Percentiles rank a stretch among this genome's conserved stretches.
Evolutionary conservation across 2,888 invertebrate species (phyloP).

Genomic region (Ochropleura leucogaster): DNA sequence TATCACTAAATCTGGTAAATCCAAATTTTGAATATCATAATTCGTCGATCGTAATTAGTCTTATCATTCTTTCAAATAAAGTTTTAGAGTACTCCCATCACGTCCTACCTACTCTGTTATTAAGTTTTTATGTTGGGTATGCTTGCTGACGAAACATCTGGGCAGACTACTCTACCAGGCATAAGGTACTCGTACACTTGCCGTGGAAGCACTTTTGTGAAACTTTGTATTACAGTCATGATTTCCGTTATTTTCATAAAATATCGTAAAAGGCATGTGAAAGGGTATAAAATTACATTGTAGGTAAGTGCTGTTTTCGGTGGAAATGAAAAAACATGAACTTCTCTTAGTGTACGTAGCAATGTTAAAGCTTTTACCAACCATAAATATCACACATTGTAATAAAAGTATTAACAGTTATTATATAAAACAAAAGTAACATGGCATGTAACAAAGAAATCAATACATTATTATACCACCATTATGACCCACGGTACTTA

Average conservation of each 20-base stretch:
- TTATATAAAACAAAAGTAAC: constrained; percentile 13
- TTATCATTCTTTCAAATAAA: too few species aligned
- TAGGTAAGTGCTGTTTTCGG: constrained; percentile 13
- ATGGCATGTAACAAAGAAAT: constrained; percentile 28
- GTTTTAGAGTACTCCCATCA: too few species aligned
- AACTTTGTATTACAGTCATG: constrained; percentile 14
- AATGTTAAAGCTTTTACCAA: not conserved
- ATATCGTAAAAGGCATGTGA: not conserved
- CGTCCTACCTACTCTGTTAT: too few species aligned
- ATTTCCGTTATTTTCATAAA: constrained; percentile 2
- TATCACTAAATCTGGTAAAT: too few species aligned
- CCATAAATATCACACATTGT: not conserved
- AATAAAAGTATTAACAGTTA: constrained; percentile 1
- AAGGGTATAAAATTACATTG: constrained; percentile 25
- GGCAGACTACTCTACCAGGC: not conserved
- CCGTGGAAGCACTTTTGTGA: not conserved
- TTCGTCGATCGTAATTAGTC: too few species aligned
- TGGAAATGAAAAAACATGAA: not conserved
- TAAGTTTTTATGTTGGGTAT: too few species aligned
- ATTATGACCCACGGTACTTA: constrained; percentile 12
- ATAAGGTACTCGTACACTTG: not conserved
- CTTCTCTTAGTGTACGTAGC: not conserved
- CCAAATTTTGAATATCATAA: too few species aligned
- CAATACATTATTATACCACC: constrained; percentile 39
- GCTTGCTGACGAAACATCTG: too few species aligned